Evolutionary conservation across 1,140 invertebrate species (phyloP).

Genomic region (Mesaphorura yosii): DNA sequence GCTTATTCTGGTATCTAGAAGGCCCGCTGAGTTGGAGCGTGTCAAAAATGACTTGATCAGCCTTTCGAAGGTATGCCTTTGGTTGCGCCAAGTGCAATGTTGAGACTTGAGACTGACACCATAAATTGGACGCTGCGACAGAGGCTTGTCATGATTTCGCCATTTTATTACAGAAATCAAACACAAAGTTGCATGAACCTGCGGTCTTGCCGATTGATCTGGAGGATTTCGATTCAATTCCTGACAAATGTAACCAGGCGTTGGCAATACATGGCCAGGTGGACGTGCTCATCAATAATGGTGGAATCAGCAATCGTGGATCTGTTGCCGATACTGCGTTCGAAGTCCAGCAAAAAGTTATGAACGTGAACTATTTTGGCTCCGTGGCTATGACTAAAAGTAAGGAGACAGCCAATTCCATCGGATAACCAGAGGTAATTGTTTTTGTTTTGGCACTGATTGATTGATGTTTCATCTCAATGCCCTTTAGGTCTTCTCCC

Average conservation of each 20-base stretch:
- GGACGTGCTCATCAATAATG: constrained; percentile 88
- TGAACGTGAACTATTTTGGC: constrained; percentile 91
- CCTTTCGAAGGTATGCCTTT: constrained; percentile 64
- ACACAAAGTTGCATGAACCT: constrained; percentile 46
- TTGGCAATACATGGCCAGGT: constrained; percentile 57
- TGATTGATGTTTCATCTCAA: too few species aligned
- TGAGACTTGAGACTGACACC: constrained; percentile 67
- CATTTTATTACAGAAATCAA: constrained; percentile 34
- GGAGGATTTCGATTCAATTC: constrained; percentile 52
- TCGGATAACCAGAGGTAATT: too few species aligned
- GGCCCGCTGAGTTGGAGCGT: constrained; percentile 61
- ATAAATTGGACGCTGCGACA: constrained; percentile 46
- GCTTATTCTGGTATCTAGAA: constrained; percentile 71
- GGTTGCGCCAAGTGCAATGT: constrained; percentile 59
- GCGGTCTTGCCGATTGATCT: constrained; percentile 66
- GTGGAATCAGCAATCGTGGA: constrained; percentile 72
- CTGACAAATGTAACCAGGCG: constrained; percentile 50
- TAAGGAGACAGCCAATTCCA: too few species aligned
- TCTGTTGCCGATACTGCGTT: constrained; percentile 60
- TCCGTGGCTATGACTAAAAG: constrained; percentile 82
- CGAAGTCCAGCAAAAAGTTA: constrained; percentile 77
- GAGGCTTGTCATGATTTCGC: constrained; percentile 13
- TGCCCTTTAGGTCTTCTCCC: constrained; percentile 67
- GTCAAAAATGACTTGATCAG: constrained; percentile 63
- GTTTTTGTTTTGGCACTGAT: too few species aligned